A percentile compares a stretch with the other conserved stretches of the same genome.
These are phyloP conservation scores for Thaleichthys pacificus DNA, from an alignment of 2,797 vertebrate species.

Conservation along the genomic window DNA sequence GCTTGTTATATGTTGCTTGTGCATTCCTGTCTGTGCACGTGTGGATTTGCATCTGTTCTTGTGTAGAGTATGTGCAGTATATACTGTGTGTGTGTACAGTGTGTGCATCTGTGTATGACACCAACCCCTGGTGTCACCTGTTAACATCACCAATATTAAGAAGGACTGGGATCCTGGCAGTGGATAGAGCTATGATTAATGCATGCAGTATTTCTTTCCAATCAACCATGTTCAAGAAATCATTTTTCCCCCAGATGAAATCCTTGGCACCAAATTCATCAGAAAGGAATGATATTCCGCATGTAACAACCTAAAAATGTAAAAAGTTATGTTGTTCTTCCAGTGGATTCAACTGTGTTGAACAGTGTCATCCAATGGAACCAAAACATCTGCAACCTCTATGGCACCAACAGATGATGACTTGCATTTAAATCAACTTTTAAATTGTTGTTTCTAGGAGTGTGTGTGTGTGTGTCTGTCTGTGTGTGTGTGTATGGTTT, in stretches of 20 bases:
- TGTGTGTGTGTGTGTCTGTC: constrained; percentile 35
- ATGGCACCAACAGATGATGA: too few relatives aligned
- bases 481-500: constrained; percentile 12
- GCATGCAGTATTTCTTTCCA: background rate
- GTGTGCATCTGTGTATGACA: too few relatives aligned
- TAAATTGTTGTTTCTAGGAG: constrained; percentile 7
- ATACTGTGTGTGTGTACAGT: too few relatives aligned
- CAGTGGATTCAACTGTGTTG: too few relatives aligned
- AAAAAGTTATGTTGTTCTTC: too few relatives aligned
- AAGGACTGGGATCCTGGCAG: background rate
- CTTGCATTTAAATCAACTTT: too few relatives aligned
- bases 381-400: too few relatives aligned
- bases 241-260: background rate
- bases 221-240: background rate
- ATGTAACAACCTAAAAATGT: background rate
- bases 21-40: too few relatives aligned
- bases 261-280: constrained; percentile 47
- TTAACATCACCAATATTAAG: background rate
- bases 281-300: constrained; percentile 29
- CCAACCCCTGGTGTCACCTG: background rate
- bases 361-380: too few relatives aligned
- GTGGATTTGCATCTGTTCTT: too few relatives aligned
- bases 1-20: too few relatives aligned
- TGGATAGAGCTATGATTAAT: constrained; percentile 5
- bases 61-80: too few relatives aligned